Conservation (phyloP, 2,797 vertebrate genomes). For the Chanos chanos region DNA sequence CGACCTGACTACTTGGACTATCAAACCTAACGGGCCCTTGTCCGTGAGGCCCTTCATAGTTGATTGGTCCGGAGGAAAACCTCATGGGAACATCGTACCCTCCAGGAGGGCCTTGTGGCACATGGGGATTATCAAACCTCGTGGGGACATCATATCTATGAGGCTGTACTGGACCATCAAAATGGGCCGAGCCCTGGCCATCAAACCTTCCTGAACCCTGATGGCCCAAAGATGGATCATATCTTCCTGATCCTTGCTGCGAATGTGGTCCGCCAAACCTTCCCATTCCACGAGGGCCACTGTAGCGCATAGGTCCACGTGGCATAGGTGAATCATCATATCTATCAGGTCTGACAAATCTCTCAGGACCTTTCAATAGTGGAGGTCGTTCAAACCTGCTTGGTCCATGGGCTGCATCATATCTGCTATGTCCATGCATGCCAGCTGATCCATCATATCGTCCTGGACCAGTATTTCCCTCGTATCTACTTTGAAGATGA, state of each 20-base stretch:
- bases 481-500: slow-evolving; percentile 64
- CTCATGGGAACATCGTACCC: slow-evolving; percentile 76
- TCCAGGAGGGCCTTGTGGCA: slow-evolving; percentile 57
- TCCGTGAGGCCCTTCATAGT: slow-evolving; percentile 58
- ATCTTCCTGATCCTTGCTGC: slow-evolving; percentile 67
- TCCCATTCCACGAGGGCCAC: slow-evolving; percentile 64
- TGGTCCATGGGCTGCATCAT: slow-evolving; percentile 75
- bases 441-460: slow-evolving; percentile 66
- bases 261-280: slow-evolving; percentile 74
- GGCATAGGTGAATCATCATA: slow-evolving; percentile 69
- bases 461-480: slow-evolving; percentile 61
- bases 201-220: slow-evolving; percentile 59
- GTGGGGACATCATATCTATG: slow-evolving; percentile 66
- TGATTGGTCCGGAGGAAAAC: slow-evolving; percentile 71
- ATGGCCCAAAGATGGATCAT: slow-evolving; percentile 66
- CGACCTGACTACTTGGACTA: slow-evolving; percentile 61
- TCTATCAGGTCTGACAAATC: slow-evolving; percentile 71
- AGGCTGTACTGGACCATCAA: slow-evolving; percentile 78
- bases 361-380: slow-evolving; percentile 66
- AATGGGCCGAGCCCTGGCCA: slow-evolving; percentile 70
- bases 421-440: slow-evolving; percentile 71
- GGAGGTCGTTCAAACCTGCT: slow-evolving; percentile 77
- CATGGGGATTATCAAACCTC: slow-evolving; percentile 77
- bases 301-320: slow-evolving; percentile 70
- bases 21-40: slow-evolving; percentile 75